Evolutionary conservation across 2,797 vertebrate genomes (phyloP), one percentile per base, ranked within the genome.

Genomic region (Sebastes flavidus): DNA sequence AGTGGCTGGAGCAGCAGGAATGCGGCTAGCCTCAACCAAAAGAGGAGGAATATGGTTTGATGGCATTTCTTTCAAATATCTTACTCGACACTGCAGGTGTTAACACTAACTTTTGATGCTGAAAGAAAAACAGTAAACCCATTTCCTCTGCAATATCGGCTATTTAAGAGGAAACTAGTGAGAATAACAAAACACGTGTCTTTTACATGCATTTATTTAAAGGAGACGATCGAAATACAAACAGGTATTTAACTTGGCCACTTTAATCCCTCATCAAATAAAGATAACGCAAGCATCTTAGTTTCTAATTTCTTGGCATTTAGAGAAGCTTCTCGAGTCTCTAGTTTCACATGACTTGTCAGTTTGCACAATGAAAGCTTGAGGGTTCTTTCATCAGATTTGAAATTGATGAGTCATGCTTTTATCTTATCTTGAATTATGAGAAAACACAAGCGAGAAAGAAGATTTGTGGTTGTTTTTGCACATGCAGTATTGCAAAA

Each of bases 351-450:
- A 9, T 72, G 59, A 78, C 65, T 66, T 72, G 74, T 77, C 60
- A 76, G 68, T 84, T 85, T 87, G 18, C 67, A 22, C 22, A 61
- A 59, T 75, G 46, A 82, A 67, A 58, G 34, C 1, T 1, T 75
- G 24, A 58, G 34, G 11, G 52, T 70, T 83, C 20, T 30, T 66
- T 55, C 52, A 72, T 86, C 52, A 75, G 59, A 70, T 75, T 65
- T 49, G 30, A 70, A 79, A 63, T 25, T 75, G 55, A 77, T 84
- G 66, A 78, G 30, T 86, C 56, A 85, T 38, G 11, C 25, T 67
- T 54, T 80, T 82, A 75, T 77, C 70, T 63, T 82, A 65, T 80
- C 73, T 80, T 82, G 59, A 83, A 79, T 82, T 77, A 52, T 55
- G 27, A 80, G 69, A 88, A 73, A 82, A 85, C 30, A 8, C 65